These are phyloP conservation scores for Smittia sp. DNA, from an alignment of 2,888 invertebrate genomes.

Conservation along the genomic window DNA sequence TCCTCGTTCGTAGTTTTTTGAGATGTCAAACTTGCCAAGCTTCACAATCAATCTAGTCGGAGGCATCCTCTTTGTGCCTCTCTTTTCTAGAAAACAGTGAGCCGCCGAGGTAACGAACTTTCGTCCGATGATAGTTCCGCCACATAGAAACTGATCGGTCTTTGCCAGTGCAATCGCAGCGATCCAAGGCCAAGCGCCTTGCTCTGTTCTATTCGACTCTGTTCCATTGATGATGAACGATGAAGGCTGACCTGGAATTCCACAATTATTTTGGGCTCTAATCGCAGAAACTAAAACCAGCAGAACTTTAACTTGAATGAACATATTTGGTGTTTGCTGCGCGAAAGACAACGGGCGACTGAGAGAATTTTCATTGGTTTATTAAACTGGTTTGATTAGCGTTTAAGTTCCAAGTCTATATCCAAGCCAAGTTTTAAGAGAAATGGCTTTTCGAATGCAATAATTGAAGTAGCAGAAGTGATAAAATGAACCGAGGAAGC, in stretches of 20 bases:
- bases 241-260: background rate
- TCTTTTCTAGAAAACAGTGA: background rate
- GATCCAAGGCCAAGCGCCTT: conserved; percentile 27
- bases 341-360: no score
- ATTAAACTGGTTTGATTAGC: no score
- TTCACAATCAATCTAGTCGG: conserved; percentile 9
- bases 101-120: background rate
- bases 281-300: no score
- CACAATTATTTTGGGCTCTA: conserved; percentile 9
- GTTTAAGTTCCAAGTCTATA: no score
- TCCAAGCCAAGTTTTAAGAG: no score
- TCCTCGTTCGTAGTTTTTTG: background rate
- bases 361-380: no score
- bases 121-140: background rate
- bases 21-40: background rate
- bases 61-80: background rate
- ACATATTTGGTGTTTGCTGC: no score
- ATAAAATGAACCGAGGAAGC: no score
- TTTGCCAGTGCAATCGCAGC: background rate
- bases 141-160: conserved; percentile 3
- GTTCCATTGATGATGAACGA: conserved; percentile 6
- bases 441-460: no score
- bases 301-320: no score
- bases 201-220: background rate
- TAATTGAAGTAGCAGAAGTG: no score